Percentiles rank a stretch among this genome's conserved stretches.
Conservation (phyloP, 2,888 invertebrate species). For the Psylliodes chrysocephalus region DNA sequence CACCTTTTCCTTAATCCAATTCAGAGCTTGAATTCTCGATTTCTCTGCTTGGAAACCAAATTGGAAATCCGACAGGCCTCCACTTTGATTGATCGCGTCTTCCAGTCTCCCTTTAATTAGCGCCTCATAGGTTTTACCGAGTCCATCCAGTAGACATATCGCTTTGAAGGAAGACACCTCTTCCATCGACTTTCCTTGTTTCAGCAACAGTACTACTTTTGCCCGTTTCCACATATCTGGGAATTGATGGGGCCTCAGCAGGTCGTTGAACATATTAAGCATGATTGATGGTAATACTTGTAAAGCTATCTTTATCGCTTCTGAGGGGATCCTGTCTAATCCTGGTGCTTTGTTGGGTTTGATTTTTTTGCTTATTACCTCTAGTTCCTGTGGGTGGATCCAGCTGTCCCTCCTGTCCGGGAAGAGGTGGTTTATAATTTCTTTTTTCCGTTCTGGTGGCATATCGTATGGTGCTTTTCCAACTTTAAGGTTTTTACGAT, state of each 20-base stretch:
- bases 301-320: background rate
- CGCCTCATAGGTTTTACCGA: background rate
- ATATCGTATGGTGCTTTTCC: too few relatives aligned
- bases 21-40: background rate
- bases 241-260: background rate
- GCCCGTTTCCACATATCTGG: background rate
- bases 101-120: background rate
- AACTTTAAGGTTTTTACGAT: too few relatives aligned
- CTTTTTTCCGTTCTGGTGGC: too few relatives aligned
- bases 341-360: background rate
- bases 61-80: background rate
- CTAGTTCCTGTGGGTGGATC: background rate
- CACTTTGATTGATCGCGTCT: background rate
- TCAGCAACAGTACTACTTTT: background rate
- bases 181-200: background rate
- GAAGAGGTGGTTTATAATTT: too few relatives aligned
- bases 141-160: background rate
- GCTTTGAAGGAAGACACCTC: background rate
- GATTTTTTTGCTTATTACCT: background rate
- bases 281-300: background rate
- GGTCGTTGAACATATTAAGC: background rate
- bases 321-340: background rate
- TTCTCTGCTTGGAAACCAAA: background rate
- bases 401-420: too few relatives aligned
- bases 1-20: background rate